Base-by-base conservation (phyloP, 2,888 invertebrate genomes). In the Drosophila tanythrix region DNA sequence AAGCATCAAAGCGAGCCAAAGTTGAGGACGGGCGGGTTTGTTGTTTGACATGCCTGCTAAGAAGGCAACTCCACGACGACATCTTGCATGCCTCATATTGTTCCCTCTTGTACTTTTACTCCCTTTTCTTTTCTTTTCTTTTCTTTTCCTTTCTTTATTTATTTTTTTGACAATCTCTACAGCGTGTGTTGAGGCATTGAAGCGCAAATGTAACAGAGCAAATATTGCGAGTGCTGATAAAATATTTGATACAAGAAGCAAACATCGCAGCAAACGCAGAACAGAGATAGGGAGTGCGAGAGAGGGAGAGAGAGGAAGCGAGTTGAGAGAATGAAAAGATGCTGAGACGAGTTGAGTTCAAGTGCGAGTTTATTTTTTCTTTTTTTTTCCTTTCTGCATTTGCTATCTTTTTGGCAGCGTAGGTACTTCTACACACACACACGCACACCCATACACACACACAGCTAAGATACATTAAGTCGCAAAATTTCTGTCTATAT, bases 201-300 rank as follows among this genome's bases (percentile, higher is more conserved):
- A 74, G 65, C 65, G 74, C 65, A 43, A 73, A 64, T 76, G 56
- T 64, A 68, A 62, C 61, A 58, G 58, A 58, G 51, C 56, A 76
- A 71, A 64, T 70, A 75, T 76, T 74, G 74, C 58, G 61, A 70
- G 70, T 59, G 66, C 70, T 75, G 76, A 72, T 77, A 76, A 67
- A 77, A 72, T 66, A 76, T 72, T 74, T 72, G 68, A 61, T 61
- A 62, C 69, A 75, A 65, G 57, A 21, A 50, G 31, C 29, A 60
- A 21, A 59, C 38, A 38, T 15, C 18, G 18, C 25, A 48, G 48
- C 36, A 36, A 29, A 29, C 33, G 27, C 31, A 18, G 40, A 46
- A 15, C n/a, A 51, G 33, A n/a, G 31, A 43, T 43, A 46, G 43
- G 29, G 46, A 29, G 15, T 7, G 25, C 10, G 27, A 35, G 25